Base-by-base conservation (phyloP, 2,888 invertebrate genomes). In the Leptarthrus brevirostris region DNA sequence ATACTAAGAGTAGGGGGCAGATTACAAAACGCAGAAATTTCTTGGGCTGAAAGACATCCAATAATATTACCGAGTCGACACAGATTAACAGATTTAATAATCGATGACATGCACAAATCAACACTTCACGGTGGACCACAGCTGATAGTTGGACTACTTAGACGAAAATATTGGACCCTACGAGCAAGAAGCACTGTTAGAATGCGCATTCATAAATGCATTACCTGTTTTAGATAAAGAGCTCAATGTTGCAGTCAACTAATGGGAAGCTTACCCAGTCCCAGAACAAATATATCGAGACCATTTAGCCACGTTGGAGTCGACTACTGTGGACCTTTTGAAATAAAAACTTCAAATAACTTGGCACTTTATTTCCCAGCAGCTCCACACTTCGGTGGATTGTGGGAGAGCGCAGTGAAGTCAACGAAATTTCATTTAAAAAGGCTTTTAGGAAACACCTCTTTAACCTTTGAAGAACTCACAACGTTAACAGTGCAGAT, bases 251-350 rank as follows among this genome's bases (percentile, higher is more conserved):
- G 70, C n/a, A 66, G 61, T 14, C 79, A 79, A 58, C 22, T 78
- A 2, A 80, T 81, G 80, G 79, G 78, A 16, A 73, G 79, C 73
- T 71, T 81, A n/a, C n/a, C n/a, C n/a, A n/a, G n/a, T n/a, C n/a
- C n/a, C n/a, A n/a, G n/a, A n/a, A n/a, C n/a, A n/a, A n/a, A n/a
- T n/a, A n/a, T n/a, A n/a, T n/a, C n/a, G n/a, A n/a, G n/a, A n/a
- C n/a, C n/a, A n/a, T n/a, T n/a, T n/a, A n/a, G n/a, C n/a, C n/a
- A n/a, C n/a, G n/a, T n/a, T 12, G 77, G 74, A 8, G 64, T 76
- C 22, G 75, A 75, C 24, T 75, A 53, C 26, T 54, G 53, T 8
- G 76, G 76, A 16, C 74, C 75, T 2, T 34, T 76, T 26, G 52
- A 12, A 76, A 76, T 54, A 64, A 74, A 14, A 74, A n/a, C n/a